phyloP scores from a whole-genome alignment of 2,888 invertebrate genomes.

The Loripinus fragilis region DNA sequence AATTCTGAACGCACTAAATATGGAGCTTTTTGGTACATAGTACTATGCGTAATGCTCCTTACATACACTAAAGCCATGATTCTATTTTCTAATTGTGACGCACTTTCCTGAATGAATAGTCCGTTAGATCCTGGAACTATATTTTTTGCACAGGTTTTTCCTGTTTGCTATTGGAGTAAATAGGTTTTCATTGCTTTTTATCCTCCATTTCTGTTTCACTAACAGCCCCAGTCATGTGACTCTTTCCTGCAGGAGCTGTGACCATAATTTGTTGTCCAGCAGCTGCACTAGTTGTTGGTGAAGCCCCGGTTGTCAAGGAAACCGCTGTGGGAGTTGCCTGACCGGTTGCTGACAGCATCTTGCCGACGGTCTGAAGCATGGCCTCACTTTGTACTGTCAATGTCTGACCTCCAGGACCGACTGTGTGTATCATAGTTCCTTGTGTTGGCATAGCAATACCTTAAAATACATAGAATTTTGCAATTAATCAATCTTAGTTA shows the following conservation, averaged over 20 bases:
- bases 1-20: no score
- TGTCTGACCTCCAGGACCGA: constrained; percentile 47
- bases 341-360: constrained; percentile 23
- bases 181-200: neutral
- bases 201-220: neutral
- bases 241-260: constrained; percentile 38
- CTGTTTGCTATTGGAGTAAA: no score
- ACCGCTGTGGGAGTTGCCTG: neutral
- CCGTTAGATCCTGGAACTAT: no score
- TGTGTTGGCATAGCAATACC: constrained; percentile 19
- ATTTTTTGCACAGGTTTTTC: no score
- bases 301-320: neutral
- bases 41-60: no score
- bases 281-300: constrained; percentile 26
- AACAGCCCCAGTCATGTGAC: constrained; percentile 24
- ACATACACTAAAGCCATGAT: no score
- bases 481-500: no score
- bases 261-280: constrained; percentile 54
- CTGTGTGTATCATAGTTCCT: constrained; percentile 50
- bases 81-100: no score
- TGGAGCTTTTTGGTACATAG: no score
- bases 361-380: constrained; percentile 64
- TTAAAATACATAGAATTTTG: neutral
- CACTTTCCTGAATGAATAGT: no score
- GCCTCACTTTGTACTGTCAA: constrained; percentile 32